Conservation (phyloP, 2,113 vertebrate genomes). For the Tichodroma muraria region DNA sequence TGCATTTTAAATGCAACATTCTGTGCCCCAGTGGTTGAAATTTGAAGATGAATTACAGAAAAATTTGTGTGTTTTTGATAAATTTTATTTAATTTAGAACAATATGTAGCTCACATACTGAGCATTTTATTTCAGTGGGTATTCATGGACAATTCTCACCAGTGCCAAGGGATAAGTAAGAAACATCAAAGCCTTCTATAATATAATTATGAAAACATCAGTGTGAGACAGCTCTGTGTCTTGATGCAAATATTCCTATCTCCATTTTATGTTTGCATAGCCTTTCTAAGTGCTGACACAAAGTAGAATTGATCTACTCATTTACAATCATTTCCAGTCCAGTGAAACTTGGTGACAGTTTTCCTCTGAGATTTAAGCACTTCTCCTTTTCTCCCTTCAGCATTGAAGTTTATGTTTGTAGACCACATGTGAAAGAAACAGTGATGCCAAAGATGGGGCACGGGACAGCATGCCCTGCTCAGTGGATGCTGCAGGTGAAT, state of each 20-base stretch:
- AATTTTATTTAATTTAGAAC: neutral
- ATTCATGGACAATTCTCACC: neutral
- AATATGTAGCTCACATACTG: neutral
- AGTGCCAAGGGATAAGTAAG: neutral
- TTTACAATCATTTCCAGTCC: neutral
- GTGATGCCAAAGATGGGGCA: rapidly evolving
- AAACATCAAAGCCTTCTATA: neutral
- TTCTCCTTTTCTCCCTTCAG: neutral
- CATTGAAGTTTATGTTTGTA: neutral
- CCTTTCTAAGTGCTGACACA: neutral
- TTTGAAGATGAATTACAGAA: neutral
- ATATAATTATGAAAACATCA: neutral
- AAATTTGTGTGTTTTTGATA: neutral
- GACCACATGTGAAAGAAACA: neutral
- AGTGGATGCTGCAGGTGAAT: neutral
- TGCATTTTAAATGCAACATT: neutral
- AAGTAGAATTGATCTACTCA: neutral
- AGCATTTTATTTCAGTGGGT: neutral
- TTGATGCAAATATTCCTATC: neutral
- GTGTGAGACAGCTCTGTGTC: neutral
- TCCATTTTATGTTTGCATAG: neutral
- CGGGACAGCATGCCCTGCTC: rapidly evolving
- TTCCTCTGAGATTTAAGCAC: neutral
- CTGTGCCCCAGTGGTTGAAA: neutral
- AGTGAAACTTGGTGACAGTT: neutral